Base-by-base conservation (phyloP, 2,888 invertebrate species). In the Agonopterix heracliana region DNA sequence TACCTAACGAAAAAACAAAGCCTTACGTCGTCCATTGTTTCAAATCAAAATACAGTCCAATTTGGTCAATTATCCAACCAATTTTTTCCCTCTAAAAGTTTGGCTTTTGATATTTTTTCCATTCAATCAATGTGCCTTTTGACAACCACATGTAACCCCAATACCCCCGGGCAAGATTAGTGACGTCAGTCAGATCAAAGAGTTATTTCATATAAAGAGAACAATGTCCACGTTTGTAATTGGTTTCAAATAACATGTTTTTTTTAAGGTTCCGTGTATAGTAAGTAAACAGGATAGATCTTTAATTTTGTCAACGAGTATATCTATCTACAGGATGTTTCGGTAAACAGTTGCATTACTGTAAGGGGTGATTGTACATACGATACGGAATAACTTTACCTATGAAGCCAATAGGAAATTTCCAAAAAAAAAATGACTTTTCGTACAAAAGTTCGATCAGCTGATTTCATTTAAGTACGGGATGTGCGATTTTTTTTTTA, bases 81-180 rank as follows among this genome's bases (percentile, higher is more conserved):
- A 34, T 36, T 45, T 45, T 45, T 36, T 45, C 42, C n/a, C 9
- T 35, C 34, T 5, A 26, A 12, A 12, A 11, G 4, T 44, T 44
- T 44, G 4, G 26, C 11, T 26, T 9, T 34, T 38, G 7, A 10
- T 12, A 40, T n/a, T 9, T 40, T 40, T 41, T 41, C 26, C 26
- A 13, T 11, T 17, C 41, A 26, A 46, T 46, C 46, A 46, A 46
- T 26, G 34, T 17, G 2, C 44, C 46, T 34, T 46, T 46, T 46
- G 41, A 46, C 34, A 10, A 12, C 11, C 38, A 36, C 26, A 26
- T 26, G 26, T 26, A 26, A 26, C 26, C 26, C 26, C 26, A 26
- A 26, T 36, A 36, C 38, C 35, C 7, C 14, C 12, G 14, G n/a
- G 17, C 38, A 14, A 38, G 13, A 35, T 34, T 44, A 8, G 44